Percentiles rank a stretch among this genome's conserved stretches.
These are phyloP conservation scores for Acholoe squamosa DNA, from an alignment of 2,888 invertebrate species.

Conservation along the genomic window DNA sequence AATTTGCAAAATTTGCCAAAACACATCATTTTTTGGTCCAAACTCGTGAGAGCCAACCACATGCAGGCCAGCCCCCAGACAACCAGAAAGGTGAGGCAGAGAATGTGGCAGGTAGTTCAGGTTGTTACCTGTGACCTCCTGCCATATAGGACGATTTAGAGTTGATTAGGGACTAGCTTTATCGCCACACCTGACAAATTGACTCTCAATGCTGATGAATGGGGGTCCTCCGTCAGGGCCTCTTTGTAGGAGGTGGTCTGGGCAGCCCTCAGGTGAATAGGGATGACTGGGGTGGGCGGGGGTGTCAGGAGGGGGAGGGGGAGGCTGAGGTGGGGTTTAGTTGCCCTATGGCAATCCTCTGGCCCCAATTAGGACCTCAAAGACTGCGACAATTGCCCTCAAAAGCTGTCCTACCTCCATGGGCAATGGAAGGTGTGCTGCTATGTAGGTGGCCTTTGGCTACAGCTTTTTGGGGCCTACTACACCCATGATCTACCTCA, in stretches of 20 bases:
- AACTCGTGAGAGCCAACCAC: too few relatives aligned
- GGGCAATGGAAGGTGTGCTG: not conserved
- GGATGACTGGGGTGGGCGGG: not conserved
- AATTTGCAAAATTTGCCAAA: too few relatives aligned
- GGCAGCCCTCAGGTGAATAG: not conserved
- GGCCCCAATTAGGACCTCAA: slow-evolving; percentile 26
- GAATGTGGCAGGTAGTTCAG: not conserved
- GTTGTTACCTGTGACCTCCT: slow-evolving; percentile 13
- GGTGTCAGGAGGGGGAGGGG: not conserved
- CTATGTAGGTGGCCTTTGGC: not conserved
- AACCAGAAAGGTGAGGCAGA: not conserved
- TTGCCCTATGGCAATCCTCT: not conserved
- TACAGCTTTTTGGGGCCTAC: not conserved
- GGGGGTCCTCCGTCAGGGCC: not conserved
- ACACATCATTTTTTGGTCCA: too few relatives aligned
- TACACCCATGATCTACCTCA: not conserved
- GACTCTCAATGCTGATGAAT: slow-evolving; percentile 52
- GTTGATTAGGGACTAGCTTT: slow-evolving; percentile 48
- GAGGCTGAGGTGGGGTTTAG: not conserved
- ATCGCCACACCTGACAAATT: slow-evolving; percentile 36
- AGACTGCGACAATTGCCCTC: not conserved
- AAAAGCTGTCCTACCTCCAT: not conserved
- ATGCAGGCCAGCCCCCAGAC: not conserved
- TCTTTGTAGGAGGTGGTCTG: not conserved
- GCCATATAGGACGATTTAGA: slow-evolving; percentile 42